Evolutionary conservation across 2,113 vertebrate species (phyloP), one percentile per base, ranked within the genome.

Genomic region (Tretioscincus oriximinensis): DNA sequence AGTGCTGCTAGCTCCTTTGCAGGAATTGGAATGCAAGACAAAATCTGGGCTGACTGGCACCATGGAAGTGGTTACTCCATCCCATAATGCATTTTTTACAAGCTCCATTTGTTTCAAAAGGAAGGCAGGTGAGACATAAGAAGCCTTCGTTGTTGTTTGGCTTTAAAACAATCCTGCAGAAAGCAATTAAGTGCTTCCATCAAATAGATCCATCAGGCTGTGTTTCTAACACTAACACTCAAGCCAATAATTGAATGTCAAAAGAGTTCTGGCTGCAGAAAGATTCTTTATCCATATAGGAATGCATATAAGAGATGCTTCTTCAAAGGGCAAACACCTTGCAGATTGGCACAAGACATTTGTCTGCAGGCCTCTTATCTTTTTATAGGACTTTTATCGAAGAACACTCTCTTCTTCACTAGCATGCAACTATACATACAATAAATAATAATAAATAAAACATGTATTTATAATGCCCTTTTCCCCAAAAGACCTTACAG

Each of bases 61-160:
- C 54, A 12, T 58, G 54, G 54, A 58, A 18, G 14, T 18, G 54
- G 12, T 18, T 3, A 16, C 12, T 5, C 54, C 54, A 58, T 14
- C 18, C 16, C 18, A 14, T 14, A 58, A 58, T 18, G 51, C 51
- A 6, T 51, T 51, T 51, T 51, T 51, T 51, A 51, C 49, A 51
- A 14, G 49, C 49, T 8, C 54, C 54, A 58, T 58, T 58, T 58
- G 54, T 58, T 58, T 58, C 54, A 16, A 4, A 12, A 58, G 87
- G 69, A n/a, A 28, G 79, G 84, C 85, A 16, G 28, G 86, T 85
- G 7, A 65, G 16, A 82, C 67, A 22, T 3, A n/a, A 8, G 7
- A 72, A 8, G 72, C 24, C 7, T 74, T 12, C 51, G 51, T 54
- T 54, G 10, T 54, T 58, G 54, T 16, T 24, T 20, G 71, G 71